A percentile compares a stretch with the other conserved stretches of the same genome.
These are phyloP conservation scores for Molorchus minor DNA, from an alignment of 2,888 invertebrate species.

Conservation along the genomic window DNA sequence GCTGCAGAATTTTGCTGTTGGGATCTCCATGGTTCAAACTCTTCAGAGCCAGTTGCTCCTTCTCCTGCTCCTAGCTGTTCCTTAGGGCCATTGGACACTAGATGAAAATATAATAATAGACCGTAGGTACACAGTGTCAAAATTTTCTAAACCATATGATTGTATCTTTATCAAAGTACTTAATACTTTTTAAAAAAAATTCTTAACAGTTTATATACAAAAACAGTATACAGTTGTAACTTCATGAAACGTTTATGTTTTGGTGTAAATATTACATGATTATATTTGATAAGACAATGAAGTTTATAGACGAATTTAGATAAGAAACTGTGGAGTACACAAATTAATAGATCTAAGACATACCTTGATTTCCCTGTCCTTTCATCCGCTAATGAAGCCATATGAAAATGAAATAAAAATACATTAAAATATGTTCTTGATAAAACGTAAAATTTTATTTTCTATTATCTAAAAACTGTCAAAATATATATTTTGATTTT, in stretches of 20 bases:
- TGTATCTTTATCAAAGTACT: too few relatives aligned
- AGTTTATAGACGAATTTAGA: constrained; percentile 16
- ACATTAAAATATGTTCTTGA: constrained; percentile 53
- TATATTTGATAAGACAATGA: constrained; percentile 18
- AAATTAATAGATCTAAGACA: constrained; percentile 37
- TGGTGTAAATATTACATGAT: not conserved
- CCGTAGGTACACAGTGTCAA: too few relatives aligned
- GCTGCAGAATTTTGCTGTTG: constrained; percentile 71
- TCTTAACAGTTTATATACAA: too few relatives aligned
- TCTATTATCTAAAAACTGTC: constrained; percentile 56
- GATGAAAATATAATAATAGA: constrained; percentile 21
- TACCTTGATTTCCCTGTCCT: constrained; percentile 87
- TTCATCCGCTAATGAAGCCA: constrained; percentile 77
- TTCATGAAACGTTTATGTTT: too few relatives aligned
- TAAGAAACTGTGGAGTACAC: constrained; percentile 21
- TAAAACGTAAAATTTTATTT: constrained; percentile 47
- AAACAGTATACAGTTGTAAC: too few relatives aligned
- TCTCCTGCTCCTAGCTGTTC: constrained; percentile 80
- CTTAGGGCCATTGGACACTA: constrained; percentile 81
- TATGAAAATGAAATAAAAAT: constrained; percentile 69
- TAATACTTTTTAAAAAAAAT: too few relatives aligned
- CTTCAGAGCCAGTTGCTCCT: constrained; percentile 64
- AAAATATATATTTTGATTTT: constrained; percentile 62
- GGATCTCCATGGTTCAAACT: constrained; percentile 81
- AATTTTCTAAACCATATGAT: too few relatives aligned